These are phyloP conservation scores for Forbesichthys agassizii DNA, from an alignment of 2,113 vertebrate species.

Conservation along the genomic window DNA sequence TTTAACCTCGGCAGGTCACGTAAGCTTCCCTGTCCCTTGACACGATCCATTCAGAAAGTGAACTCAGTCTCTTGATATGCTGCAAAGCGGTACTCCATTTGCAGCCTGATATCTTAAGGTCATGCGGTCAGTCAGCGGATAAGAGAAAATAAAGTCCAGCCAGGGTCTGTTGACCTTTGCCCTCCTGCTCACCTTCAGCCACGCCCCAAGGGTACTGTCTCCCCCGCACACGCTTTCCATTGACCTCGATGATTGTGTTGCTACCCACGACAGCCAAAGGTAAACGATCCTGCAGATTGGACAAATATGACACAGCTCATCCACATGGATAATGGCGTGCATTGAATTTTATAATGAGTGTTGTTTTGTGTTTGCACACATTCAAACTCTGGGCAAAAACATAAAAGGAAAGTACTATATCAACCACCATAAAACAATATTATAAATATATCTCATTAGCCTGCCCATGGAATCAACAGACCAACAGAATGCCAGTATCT, in stretches of 20 bases:
- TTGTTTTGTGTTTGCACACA: not conserved
- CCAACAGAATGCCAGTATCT: no score
- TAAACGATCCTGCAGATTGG: conserved; percentile 86
- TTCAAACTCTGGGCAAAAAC: not conserved
- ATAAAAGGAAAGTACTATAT: not conserved
- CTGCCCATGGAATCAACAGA: no score
- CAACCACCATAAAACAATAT: no score
- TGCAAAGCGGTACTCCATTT: not conserved
- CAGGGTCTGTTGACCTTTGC: conserved; percentile 19
- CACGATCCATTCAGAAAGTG: no score
- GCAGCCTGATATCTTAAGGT: not conserved
- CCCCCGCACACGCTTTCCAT: conserved; percentile 91
- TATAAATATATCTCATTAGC: no score
- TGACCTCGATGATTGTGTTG: conserved; percentile 96
- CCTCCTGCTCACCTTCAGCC: conserved; percentile 87
- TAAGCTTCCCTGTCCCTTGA: no score
- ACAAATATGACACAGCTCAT: conserved; percentile 47
- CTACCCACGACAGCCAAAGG: conserved; percentile 95
- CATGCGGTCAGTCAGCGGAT: not conserved
- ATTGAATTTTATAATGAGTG: not conserved
- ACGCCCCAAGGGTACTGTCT: conserved; percentile 98
- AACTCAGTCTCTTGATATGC: no score
- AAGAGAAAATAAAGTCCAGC: not conserved
- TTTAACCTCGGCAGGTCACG: no score
- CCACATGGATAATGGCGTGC: conserved; percentile 37